Conservation (phyloP, 2,797 vertebrate genomes). For the Coregonus sp. region DNA sequence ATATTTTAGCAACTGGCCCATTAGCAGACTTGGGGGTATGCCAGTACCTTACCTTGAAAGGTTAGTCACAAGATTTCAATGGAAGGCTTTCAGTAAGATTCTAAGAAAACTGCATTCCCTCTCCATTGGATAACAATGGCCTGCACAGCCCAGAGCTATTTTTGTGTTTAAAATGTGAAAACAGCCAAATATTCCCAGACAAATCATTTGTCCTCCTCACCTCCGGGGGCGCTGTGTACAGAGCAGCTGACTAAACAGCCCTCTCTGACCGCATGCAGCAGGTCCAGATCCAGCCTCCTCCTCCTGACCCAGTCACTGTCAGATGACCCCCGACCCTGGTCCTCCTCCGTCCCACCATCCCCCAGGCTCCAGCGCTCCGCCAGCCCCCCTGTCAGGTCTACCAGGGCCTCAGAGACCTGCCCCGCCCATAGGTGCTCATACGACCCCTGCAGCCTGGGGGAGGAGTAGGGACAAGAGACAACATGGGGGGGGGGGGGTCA, state of each 20-base stretch:
- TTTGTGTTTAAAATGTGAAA: neutral
- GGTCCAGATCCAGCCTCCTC: conserved; percentile 74
- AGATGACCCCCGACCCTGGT: conserved; percentile 12
- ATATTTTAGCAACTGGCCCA: neutral
- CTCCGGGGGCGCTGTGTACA: conserved; percentile 78
- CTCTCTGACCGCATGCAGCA: conserved; percentile 80
- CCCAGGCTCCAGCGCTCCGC: conserved; percentile 87
- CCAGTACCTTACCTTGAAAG: neutral
- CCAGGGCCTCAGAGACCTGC: conserved; percentile 91
- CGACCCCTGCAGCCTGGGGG: conserved; percentile 83
- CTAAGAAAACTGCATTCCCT: neutral
- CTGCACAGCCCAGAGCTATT: neutral
- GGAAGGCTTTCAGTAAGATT: neutral
- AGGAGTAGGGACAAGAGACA: neutral
- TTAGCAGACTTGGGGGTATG: conserved; percentile 1
- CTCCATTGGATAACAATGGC: neutral
- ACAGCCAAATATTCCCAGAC: neutral
- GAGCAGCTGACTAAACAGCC: conserved; percentile 88
- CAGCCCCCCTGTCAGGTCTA: conserved; percentile 90
- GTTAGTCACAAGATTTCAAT: neutral
- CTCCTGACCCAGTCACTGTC: conserved; percentile 52
- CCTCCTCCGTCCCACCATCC: conserved; percentile 45
- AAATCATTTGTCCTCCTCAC: conserved; percentile 58
- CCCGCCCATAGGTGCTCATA: conserved; percentile 94
- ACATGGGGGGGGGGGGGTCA: neutral